Evolutionary conservation across 2,888 invertebrate genomes (phyloP).

Genomic region (Eupithecia subfuscata): DNA sequence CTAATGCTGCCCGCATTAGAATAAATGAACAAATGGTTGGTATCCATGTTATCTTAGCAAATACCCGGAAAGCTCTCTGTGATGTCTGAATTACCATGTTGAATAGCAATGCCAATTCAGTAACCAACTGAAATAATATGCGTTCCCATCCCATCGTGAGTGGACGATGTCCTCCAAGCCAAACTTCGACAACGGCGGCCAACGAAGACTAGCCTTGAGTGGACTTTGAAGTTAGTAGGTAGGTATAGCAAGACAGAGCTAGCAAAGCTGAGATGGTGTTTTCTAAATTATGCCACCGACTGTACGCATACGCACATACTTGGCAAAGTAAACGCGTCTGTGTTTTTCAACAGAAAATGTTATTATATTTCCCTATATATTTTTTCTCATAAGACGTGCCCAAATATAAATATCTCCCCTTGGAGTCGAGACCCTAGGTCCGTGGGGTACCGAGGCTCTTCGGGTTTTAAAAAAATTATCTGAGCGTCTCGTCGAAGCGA

Average conservation of each 20-base stretch:
- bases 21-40: not conserved
- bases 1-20: not conserved
- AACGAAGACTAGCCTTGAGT: not conserved
- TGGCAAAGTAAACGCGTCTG: not conserved
- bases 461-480: too few species aligned
- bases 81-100: not conserved
- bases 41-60: not conserved
- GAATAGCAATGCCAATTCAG: not conserved
- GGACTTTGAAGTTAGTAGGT: not conserved
- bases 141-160: not conserved
- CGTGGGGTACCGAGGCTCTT: too few species aligned
- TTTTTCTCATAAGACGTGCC: not conserved
- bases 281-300: not conserved
- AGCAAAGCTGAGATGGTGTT: not conserved
- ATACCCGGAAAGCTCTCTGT: not conserved
- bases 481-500: too few species aligned
- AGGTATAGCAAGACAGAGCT: not conserved
- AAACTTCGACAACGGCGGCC: not conserved
- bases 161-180: not conserved
- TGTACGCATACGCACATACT: not conserved
- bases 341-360: not conserved
- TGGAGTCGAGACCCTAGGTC: too few species aligned
- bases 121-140: not conserved
- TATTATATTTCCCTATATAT: not conserved
- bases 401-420: too few species aligned